These are phyloP conservation scores for Neosilurus hyrtlii DNA, from an alignment of 2,797 vertebrate genomes.

Conservation along the genomic window DNA sequence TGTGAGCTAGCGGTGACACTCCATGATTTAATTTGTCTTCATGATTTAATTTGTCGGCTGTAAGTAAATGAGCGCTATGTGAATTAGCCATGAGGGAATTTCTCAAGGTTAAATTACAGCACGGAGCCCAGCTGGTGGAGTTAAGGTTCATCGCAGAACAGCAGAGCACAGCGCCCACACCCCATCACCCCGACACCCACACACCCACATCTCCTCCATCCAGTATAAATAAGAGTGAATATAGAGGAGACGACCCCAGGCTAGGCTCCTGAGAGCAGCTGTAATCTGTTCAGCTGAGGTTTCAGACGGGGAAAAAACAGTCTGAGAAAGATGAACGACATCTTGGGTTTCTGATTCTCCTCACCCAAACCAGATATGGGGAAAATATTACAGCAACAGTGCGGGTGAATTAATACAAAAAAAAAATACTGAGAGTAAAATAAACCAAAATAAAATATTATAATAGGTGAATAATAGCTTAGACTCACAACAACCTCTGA, in stretches of 20 bases:
- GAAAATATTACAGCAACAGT: background rate
- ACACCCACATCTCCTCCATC: conserved; percentile 3
- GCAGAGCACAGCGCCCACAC: background rate
- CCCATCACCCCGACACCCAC: background rate
- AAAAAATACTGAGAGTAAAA: background rate
- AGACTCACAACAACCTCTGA: background rate
- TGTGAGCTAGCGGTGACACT: conserved; percentile 46
- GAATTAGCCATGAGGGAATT: conserved; percentile 56
- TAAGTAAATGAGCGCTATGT: conserved; percentile 56
- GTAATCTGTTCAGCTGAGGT: conserved; percentile 40
- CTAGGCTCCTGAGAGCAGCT: conserved; percentile 37
- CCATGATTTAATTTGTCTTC: conserved; percentile 54
- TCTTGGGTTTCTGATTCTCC: background rate
- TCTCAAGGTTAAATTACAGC: conserved; percentile 51
- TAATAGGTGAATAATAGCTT: background rate
- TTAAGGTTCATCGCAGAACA: conserved; percentile 41
- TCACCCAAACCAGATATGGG: background rate
- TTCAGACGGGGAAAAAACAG: conserved; percentile 20
- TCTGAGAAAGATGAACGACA: background rate
- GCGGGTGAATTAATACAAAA: background rate
- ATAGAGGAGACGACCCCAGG: conserved; percentile 41
- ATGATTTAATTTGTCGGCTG: conserved; percentile 57
- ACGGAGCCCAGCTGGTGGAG: conserved; percentile 51
- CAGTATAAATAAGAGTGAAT: conserved; percentile 28
- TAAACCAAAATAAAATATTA: background rate